phyloP scores from a whole-genome alignment of 2,113 vertebrate species.

The Ameiurus melas region DNA sequence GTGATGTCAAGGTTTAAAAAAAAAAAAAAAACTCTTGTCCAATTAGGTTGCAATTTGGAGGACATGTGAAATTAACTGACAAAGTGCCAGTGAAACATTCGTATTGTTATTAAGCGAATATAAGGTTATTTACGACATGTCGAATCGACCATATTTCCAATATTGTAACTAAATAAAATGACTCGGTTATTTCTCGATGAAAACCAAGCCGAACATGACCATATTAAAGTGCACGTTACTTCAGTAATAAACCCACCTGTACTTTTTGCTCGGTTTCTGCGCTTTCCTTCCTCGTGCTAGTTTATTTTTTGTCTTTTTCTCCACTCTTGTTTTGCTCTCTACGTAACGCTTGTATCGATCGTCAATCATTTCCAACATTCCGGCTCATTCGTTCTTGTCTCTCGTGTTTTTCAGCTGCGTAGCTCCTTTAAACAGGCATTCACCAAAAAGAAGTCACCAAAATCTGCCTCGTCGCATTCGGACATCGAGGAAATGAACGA shows the following conservation, averaged over 20 bases:
- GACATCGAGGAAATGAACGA: conserved; percentile 99
- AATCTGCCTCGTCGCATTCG: conserved; percentile 96
- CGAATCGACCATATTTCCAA: not conserved
- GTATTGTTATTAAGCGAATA: not conserved
- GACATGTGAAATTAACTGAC: not conserved
- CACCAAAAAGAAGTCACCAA: conserved; percentile 97
- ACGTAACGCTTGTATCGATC: not conserved
- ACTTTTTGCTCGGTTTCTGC: not conserved
- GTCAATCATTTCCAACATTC: not conserved
- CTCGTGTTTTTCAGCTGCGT: conserved; percentile 78
- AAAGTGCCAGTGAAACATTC: not conserved
- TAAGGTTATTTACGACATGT: not conserved
- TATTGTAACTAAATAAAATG: not conserved
- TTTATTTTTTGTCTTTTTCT: not conserved
- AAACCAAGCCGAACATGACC: not conserved
- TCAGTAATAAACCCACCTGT: not conserved
- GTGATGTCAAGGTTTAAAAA: too few relatives aligned
- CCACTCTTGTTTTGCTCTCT: conserved; percentile 1
- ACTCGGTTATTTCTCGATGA: not conserved
- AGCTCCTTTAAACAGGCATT: conserved; percentile 99
- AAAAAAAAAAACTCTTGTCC: too few relatives aligned
- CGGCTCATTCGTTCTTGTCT: conserved; percentile 26
- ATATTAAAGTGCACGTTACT: not conserved
- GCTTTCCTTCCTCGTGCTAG: not conserved
- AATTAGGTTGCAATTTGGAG: not conserved